Base-by-base conservation (phyloP, 2,888 invertebrate species). In the Apodemia zela region DNA sequence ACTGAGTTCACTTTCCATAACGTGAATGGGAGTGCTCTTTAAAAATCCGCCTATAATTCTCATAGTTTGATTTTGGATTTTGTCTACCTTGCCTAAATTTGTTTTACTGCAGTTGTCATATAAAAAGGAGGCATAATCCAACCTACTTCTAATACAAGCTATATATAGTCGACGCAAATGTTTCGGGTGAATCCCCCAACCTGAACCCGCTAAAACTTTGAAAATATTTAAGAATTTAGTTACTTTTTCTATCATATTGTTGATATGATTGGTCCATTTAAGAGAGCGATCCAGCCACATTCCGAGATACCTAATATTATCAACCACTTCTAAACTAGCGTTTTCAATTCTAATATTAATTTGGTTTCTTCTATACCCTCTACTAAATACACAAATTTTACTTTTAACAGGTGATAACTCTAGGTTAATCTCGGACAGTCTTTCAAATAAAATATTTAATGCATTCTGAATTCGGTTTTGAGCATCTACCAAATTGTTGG, bases 171-270 rank as follows among this genome's bases (percentile, higher is more conserved):
- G 33, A 7, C 33, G 33, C 8, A 33, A 33, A 10, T 33, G 68
- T 42, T 54, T 66, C 0, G 69, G 73, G 62, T 73, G 74, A 8
- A 73, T 10, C 21, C 71, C 73, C 73, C 73, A 74, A 1, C 62
- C 60, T 0, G 69, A 61, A 0, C 72, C 69, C 11, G 68, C 65
- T 42, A 42, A 21, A 62, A 38, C 42, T 35, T 58, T 29, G 38
- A 49, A 61, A n/a, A 33, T 33, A 33, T 33, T 33, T 10, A 33
- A 8, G 10, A 33, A 33, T 10, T 33, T 33, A 33, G 33, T 33
- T 33, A 33, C 33, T 33, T 33, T 33, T 33, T 33, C 33, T 33
- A 33, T 7, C 3, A 17, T 35, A 17, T 59, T 15, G 11, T 33
- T 33, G 35, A 59, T 59, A 33, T 59, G 59, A n/a, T n/a, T 59